A percentile compares a stretch with the other conserved stretches of the same genome.
phyloP scores from a whole-genome alignment of 2,888 invertebrate genomes.

The Neoscelio sp. region DNA sequence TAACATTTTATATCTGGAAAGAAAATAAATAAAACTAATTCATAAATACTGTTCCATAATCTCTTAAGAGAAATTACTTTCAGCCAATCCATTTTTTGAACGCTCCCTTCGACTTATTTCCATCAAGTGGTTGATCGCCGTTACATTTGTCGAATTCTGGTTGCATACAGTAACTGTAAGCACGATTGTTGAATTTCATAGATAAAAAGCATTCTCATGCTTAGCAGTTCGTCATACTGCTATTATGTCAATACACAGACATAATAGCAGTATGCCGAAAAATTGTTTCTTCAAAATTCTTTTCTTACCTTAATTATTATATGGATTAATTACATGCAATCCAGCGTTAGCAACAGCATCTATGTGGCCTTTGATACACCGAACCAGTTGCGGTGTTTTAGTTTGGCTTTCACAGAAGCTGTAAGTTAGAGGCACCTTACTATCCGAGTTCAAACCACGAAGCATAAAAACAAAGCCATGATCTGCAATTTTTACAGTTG shows the following conservation, averaged over 20 bases:
- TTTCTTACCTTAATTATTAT: no score
- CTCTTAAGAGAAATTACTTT: not conserved
- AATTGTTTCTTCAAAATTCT: no score
- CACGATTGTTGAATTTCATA: not conserved
- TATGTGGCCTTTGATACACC: constrained; percentile 23
- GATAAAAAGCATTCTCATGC: not conserved
- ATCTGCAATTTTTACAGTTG: constrained; percentile 25
- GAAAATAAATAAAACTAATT: no score
- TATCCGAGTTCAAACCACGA: constrained; percentile 26
- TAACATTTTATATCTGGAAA: no score
- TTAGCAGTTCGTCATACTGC: no score
- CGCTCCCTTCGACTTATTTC: not conserved
- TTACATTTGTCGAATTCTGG: constrained; percentile 30
- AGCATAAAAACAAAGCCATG: constrained; percentile 39
- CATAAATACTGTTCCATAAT: not conserved
- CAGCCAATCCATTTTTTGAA: not conserved
- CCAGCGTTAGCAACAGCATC: not conserved
- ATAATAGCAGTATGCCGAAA: no score
- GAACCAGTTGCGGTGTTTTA: constrained; percentile 1
- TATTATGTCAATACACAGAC: no score
- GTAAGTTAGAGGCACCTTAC: constrained; percentile 51
- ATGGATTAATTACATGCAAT: not conserved
- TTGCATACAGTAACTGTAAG: constrained; percentile 10
- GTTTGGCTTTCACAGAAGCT: constrained; percentile 39
- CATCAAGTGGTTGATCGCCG: not conserved